Evolutionary conservation across 2,888 invertebrate genomes (phyloP).

Genomic region (Amphipyra berbera): DNA sequence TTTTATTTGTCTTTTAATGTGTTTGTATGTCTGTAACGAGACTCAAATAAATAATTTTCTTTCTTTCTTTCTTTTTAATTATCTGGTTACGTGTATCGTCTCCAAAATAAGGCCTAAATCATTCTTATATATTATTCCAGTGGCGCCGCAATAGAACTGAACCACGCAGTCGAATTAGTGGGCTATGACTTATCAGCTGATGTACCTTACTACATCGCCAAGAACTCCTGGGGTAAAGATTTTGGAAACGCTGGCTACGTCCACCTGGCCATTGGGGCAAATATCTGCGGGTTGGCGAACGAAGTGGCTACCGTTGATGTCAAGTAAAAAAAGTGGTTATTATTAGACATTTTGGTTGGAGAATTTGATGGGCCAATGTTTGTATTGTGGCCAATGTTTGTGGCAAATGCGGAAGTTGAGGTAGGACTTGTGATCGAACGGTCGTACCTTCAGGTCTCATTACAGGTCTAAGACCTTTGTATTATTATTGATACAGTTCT

Average conservation of each 20-base stretch:
- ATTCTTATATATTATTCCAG: constrained; percentile 67
- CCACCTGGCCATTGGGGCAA: constrained; percentile 93
- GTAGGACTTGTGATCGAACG: too few species aligned
- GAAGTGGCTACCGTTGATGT: constrained; percentile 92
- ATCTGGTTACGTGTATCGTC: background rate
- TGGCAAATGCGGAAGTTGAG: background rate
- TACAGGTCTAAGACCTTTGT: too few species aligned
- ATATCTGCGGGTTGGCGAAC: constrained; percentile 94
- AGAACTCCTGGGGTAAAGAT: constrained; percentile 95
- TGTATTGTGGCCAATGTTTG: background rate
- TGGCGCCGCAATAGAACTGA: constrained; percentile 88
- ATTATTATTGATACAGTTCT: too few species aligned
- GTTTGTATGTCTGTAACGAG: too few species aligned
- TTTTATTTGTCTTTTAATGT: too few species aligned
- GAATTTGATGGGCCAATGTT: background rate
- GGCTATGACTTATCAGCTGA: constrained; percentile 94
- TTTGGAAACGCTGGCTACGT: constrained; percentile 95
- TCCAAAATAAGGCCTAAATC: background rate
- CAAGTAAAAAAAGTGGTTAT: constrained; percentile 29
- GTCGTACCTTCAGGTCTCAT: too few species aligned
- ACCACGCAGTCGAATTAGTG: constrained; percentile 95
- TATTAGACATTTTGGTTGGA: background rate
- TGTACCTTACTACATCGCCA: constrained; percentile 94
- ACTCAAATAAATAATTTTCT: too few species aligned
- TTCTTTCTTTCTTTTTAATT: too few species aligned